Evolutionary conservation across 2,888 invertebrate genomes (phyloP).

Genomic region (Microdon myrmicae): DNA sequence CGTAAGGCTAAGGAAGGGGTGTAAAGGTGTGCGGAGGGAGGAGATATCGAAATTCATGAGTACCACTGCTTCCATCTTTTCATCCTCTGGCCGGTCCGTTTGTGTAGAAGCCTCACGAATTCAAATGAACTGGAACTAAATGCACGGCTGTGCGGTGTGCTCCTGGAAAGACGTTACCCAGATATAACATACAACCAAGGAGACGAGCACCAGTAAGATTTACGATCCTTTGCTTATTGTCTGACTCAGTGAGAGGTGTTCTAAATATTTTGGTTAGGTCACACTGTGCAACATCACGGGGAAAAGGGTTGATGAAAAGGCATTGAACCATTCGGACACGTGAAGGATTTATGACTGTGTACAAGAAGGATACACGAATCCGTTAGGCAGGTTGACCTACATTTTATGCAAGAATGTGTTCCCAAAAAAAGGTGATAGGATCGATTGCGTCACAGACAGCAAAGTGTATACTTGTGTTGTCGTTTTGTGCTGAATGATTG

Average conservation of each 20-base stretch:
- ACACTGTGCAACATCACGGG: not conserved
- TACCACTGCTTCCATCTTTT: too few relatives aligned
- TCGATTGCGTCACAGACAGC: too few relatives aligned
- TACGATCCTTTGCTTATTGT: slow-evolving; percentile 37
- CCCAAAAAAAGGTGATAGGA: too few relatives aligned
- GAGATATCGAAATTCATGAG: too few relatives aligned
- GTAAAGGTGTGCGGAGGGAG: too few relatives aligned
- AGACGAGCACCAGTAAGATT: slow-evolving; percentile 25
- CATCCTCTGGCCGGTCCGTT: too few relatives aligned
- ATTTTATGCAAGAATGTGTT: slow-evolving; percentile 39
- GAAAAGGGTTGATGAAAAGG: slow-evolving; percentile 32
- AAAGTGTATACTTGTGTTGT: too few relatives aligned
- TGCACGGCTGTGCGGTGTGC: slow-evolving; percentile 24
- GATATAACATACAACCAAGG: too few relatives aligned
- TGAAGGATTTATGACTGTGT: slow-evolving; percentile 42
- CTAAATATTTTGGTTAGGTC: slow-evolving; percentile 61
- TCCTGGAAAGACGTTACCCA: slow-evolving; percentile 20
- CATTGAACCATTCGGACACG: slow-evolving; percentile 42
- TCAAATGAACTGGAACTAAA: slow-evolving; percentile 20
- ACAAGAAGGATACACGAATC: too few relatives aligned
- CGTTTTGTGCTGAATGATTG: too few relatives aligned
- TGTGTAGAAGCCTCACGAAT: slow-evolving; percentile 39
- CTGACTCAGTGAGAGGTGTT: slow-evolving; percentile 53
- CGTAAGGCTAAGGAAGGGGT: too few relatives aligned
- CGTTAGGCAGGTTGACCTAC: slow-evolving; percentile 40